Evolutionary conservation across 2,113 vertebrate genomes (phyloP).

Genomic region (Numida meleagris): DNA sequence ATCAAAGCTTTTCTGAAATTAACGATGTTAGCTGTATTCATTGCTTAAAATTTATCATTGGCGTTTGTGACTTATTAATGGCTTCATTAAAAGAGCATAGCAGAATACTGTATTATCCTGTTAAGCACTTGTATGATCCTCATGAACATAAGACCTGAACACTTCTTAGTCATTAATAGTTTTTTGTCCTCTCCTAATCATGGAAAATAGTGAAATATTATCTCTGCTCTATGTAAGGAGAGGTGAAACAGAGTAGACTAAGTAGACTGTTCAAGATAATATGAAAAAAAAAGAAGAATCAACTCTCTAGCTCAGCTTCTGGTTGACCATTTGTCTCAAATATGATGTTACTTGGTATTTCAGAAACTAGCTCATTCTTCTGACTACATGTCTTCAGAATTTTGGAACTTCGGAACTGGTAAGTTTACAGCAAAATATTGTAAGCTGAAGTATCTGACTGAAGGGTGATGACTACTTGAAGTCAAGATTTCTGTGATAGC

Average conservation of each 20-base stretch:
- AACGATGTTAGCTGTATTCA: conserved; percentile 17
- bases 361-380: not conserved
- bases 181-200: not conserved
- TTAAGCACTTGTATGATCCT: not conserved
- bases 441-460: not conserved
- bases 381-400: not conserved
- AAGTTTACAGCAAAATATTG: not conserved
- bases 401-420: not conserved
- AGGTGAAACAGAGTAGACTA: not conserved
- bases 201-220: not conserved
- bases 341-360: not conserved
- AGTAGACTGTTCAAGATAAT: not conserved
- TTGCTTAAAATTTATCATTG: conserved; percentile 31
- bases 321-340: not conserved
- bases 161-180: not conserved
- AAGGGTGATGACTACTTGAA: not conserved
- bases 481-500: not conserved
- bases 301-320: not conserved
- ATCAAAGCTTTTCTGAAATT: conserved; percentile 41
- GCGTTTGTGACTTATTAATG: conserved; percentile 37
- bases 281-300: not conserved
- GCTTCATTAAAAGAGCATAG: conserved; percentile 24
- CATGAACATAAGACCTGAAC: not conserved
- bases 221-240: not conserved
- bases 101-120: not conserved